A percentile compares a stretch with the other conserved stretches of the same genome.
Evolutionary conservation across 1,140 invertebrate genomes (phyloP).

Genomic region (Ditylenchus dipsaci): DNA sequence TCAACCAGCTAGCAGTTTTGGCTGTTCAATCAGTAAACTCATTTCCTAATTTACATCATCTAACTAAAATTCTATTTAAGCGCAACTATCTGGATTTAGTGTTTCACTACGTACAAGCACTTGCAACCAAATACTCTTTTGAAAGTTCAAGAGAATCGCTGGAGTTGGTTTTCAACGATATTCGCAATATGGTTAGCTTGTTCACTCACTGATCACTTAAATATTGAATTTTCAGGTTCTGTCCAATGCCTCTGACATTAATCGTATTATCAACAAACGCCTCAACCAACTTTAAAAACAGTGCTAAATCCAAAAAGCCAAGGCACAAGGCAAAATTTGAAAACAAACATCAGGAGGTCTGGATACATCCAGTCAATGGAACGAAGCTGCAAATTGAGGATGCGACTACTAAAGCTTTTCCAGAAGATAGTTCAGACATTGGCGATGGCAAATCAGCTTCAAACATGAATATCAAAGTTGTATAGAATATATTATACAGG

Average conservation of each 20-base stretch:
- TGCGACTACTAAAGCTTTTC: neutral
- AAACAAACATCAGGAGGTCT: constrained; percentile 11
- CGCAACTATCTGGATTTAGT: neutral
- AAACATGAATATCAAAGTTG: neutral
- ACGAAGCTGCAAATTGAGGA: neutral
- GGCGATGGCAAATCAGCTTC: neutral
- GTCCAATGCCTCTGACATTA: neutral
- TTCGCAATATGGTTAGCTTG: neutral
- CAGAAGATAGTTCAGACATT: neutral
- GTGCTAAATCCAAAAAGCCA: neutral
- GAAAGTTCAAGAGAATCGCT: neutral
- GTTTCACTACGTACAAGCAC: constrained; percentile 3
- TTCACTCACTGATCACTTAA: too few relatives aligned
- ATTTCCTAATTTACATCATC: neutral
- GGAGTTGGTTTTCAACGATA: neutral
- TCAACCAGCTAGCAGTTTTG: constrained; percentile 10
- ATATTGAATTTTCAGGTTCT: too few relatives aligned
- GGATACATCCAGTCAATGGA: constrained; percentile 15
- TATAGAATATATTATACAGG: too few relatives aligned
- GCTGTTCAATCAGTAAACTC: neutral
- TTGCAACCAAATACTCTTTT: neutral
- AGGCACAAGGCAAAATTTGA: neutral
- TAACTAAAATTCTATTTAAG: neutral
- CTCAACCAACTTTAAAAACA: neutral
- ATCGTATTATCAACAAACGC: neutral